phyloP scores from a whole-genome alignment of 1,140 invertebrate species.

The Gryllus bimaculatus region DNA sequence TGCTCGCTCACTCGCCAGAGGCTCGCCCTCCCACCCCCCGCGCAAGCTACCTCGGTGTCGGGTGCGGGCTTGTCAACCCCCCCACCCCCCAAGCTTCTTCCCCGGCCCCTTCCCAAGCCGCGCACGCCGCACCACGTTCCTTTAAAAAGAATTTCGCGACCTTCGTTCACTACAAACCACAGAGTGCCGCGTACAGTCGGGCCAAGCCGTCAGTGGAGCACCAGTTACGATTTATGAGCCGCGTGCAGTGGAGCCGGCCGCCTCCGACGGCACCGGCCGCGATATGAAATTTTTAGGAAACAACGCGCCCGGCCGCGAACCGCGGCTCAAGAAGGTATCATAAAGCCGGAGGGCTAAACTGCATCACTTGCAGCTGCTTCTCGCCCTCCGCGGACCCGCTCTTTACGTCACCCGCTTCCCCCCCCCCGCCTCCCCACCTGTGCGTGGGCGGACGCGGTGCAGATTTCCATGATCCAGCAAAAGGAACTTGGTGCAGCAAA shows the following conservation, averaged over 20 bases:
- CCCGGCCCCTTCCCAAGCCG: background rate
- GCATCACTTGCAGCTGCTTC: background rate
- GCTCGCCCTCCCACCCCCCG: background rate
- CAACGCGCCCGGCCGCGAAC: background rate
- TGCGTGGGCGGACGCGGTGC: too few species aligned
- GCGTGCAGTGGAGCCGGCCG: background rate
- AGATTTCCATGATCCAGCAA: too few species aligned
- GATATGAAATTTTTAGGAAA: constrained; percentile 6
- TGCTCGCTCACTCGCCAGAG: background rate
- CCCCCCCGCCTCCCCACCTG: too few species aligned
- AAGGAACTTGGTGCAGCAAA: too few species aligned
- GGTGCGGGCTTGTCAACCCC: background rate
- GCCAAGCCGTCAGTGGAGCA: background rate
- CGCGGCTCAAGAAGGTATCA: background rate
- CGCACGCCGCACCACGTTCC: background rate
- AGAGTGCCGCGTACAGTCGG: background rate
- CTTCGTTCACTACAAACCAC: background rate
- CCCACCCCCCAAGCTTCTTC: background rate
- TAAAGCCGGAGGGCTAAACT: background rate
- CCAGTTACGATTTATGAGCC: background rate
- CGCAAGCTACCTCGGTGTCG: background rate
- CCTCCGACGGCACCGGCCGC: background rate
- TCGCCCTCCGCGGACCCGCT: background rate
- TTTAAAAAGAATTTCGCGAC: constrained; percentile 13
- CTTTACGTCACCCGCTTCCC: too few species aligned